Conservation (phyloP, 2,113 vertebrate genomes). For the Mastomys coucha region DNA sequence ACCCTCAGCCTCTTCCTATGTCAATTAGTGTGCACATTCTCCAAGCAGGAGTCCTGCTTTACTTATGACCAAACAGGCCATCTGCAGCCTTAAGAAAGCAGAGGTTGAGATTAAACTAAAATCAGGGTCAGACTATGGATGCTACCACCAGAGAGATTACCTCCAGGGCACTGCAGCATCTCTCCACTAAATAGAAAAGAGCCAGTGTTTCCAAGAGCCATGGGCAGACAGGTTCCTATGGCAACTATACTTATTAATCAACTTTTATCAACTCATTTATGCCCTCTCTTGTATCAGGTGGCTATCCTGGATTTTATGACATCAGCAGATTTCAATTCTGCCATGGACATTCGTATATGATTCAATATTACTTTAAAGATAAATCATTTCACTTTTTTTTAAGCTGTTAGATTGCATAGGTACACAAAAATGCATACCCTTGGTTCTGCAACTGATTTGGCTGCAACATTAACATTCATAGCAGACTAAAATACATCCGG, state of each 20-base stretch:
- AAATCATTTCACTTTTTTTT: background rate
- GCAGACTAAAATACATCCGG: fast-evolving
- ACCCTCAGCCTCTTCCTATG: background rate
- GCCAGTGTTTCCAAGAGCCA: background rate
- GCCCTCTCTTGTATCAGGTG: no score
- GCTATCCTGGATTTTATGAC: fast-evolving
- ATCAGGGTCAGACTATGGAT: fast-evolving
- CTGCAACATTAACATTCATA: background rate
- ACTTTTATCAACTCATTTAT: fast-evolving
- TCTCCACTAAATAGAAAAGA: fast-evolving
- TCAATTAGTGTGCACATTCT: fast-evolving
- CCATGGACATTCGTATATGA: no score
- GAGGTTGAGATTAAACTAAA: background rate
- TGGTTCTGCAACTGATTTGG: background rate
- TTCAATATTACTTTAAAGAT: background rate
- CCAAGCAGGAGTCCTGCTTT: background rate
- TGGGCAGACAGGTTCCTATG: no score
- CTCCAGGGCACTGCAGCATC: fast-evolving
- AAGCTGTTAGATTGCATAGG: background rate
- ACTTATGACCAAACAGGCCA: background rate
- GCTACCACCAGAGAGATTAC: background rate
- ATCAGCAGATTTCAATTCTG: background rate
- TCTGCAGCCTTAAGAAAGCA: background rate
- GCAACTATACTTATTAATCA: background rate
- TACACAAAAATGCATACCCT: background rate